Conservation (phyloP, 2,113 vertebrate species). For the Calyptomena viridis region DNA sequence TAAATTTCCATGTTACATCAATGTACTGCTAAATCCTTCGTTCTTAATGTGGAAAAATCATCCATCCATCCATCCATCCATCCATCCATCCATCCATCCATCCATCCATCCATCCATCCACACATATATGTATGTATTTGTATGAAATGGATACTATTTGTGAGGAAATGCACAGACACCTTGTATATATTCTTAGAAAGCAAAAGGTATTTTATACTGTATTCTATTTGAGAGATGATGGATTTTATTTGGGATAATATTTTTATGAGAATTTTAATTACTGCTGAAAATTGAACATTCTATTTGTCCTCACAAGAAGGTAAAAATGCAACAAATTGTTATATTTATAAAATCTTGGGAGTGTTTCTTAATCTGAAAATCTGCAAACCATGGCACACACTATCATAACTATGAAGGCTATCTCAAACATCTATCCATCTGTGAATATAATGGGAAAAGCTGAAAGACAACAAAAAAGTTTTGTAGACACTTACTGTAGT, state of each 20-base stretch:
- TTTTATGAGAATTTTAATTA: neutral
- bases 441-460: neutral
- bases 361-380: neutral
- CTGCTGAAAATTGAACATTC: neutral
- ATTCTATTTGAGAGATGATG: neutral
- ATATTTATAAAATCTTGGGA: neutral
- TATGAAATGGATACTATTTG: neutral
- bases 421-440: neutral
- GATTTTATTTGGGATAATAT: neutral
- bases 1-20: neutral
- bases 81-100: neutral
- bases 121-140: rapidly evolving
- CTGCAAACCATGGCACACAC: neutral
- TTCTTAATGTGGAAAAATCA: neutral
- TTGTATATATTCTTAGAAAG: neutral
- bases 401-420: neutral
- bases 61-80: neutral
- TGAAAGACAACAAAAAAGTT: neutral
- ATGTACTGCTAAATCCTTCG: neutral
- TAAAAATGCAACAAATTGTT: neutral
- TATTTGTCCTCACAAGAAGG: neutral
- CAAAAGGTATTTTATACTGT: neutral
- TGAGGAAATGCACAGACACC: neutral
- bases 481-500: neutral
- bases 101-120: no score